These are phyloP conservation scores for Chalcis sispes DNA, from an alignment of 2,888 invertebrate genomes.

Conservation along the genomic window DNA sequence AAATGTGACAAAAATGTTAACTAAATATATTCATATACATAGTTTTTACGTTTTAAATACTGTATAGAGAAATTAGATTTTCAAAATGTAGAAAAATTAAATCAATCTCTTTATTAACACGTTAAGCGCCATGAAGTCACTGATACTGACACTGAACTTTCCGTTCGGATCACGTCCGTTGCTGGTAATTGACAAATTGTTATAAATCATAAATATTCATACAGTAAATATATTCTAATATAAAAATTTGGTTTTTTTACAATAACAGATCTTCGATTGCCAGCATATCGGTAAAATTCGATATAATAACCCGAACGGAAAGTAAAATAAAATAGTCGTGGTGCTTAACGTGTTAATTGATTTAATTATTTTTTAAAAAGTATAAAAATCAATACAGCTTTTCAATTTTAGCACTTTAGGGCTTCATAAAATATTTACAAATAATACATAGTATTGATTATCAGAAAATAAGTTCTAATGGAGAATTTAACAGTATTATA, in stretches of 20 bases:
- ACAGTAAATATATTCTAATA: too few species aligned
- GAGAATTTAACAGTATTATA: slow-evolving; percentile 46
- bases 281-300: too few species aligned
- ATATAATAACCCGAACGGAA: too few species aligned
- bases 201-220: too few species aligned
- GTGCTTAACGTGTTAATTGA: too few species aligned
- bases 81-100: slow-evolving; percentile 1
- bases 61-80: slow-evolving; percentile 19
- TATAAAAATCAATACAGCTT: slow-evolving; percentile 24
- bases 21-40: slow-evolving; percentile 37
- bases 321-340: too few species aligned
- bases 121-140: too few species aligned
- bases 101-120: slow-evolving; percentile 12
- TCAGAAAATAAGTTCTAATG: slow-evolving; percentile 32
- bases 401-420: slow-evolving; percentile 7
- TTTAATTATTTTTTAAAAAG: slow-evolving; percentile 23
- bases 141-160: too few species aligned
- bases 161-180: too few species aligned
- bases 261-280: too few species aligned
- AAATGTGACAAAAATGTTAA: slow-evolving; percentile 39
- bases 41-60: neutral
- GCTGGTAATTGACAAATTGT: too few species aligned
- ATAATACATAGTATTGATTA: slow-evolving; percentile 53
- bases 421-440: slow-evolving; percentile 47
- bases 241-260: too few species aligned